Evolutionary conservation across 2,888 invertebrate species (phyloP).

Genomic region (Eretmocerus hayati): DNA sequence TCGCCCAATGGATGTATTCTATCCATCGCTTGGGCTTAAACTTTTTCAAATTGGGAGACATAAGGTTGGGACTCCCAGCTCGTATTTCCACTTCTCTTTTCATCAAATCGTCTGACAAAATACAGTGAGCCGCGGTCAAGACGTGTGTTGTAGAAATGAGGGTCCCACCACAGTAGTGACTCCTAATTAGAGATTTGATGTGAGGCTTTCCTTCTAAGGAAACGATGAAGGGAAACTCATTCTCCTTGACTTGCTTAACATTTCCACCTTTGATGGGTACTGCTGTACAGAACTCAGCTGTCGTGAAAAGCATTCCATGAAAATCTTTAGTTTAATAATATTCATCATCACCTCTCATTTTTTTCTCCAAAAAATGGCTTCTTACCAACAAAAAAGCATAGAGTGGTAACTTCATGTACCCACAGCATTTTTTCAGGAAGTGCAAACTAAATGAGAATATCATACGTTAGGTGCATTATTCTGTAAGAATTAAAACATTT

Average conservation of each 20-base stretch:
- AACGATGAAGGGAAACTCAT: neutral
- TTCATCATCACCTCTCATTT: too few relatives aligned
- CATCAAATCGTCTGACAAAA: neutral
- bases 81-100: neutral
- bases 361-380: too few relatives aligned
- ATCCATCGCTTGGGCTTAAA: neutral
- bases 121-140: neutral
- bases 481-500: too few relatives aligned
- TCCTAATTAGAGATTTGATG: neutral
- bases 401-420: too few relatives aligned
- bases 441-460: too few relatives aligned
- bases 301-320: too few relatives aligned
- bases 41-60: neutral
- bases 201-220: neutral
- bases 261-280: too few relatives aligned
- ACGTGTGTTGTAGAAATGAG: neutral
- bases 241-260: neutral
- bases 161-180: neutral
- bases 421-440: too few relatives aligned
- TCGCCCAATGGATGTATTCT: neutral
- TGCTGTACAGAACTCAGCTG: too few relatives aligned
- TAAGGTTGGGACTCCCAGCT: neutral
- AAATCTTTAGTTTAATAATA: too few relatives aligned
- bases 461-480: too few relatives aligned
- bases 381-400: too few relatives aligned